Conservation (phyloP, 2,888 invertebrate genomes). For the Stegophylla sp. region DNA sequence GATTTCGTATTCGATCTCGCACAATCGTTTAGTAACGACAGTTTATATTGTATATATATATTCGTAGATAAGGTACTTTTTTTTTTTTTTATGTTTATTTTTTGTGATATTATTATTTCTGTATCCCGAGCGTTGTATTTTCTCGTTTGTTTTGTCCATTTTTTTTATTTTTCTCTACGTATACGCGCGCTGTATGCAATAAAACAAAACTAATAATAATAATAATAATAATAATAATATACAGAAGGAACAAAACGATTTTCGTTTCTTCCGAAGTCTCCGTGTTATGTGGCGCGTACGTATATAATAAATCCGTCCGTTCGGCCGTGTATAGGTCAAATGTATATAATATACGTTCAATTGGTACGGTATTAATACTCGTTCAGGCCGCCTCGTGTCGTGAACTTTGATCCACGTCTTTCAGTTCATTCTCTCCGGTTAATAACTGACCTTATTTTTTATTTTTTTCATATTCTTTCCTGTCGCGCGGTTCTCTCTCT, state of each 20-base stretch:
- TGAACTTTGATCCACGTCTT: constrained; percentile 47
- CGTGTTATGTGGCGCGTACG: neutral
- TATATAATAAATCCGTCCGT: neutral
- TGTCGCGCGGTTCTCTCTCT: neutral
- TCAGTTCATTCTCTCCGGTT: constrained; percentile 22
- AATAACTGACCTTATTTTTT: constrained; percentile 40
- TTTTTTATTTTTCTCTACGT: neutral
- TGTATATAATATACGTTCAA: constrained; percentile 8
- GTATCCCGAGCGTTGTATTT: neutral
- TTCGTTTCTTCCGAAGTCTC: neutral
- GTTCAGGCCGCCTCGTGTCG: constrained; percentile 33
- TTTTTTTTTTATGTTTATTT: neutral
- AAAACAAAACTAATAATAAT: no score
- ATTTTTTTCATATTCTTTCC: neutral
- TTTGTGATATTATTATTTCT: neutral
- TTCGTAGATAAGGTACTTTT: no score
- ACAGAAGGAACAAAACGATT: neutral
- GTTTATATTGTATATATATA: no score
- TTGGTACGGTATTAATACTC: constrained; percentile 23
- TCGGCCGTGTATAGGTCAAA: constrained; percentile 22
- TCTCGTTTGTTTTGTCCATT: neutral
- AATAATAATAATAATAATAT: no score
- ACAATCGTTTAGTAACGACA: no score
- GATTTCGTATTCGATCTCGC: no score
- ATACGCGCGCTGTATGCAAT: neutral